Conservation (phyloP, 2,797 vertebrate species). For the Peromyscus nudipes region DNA sequence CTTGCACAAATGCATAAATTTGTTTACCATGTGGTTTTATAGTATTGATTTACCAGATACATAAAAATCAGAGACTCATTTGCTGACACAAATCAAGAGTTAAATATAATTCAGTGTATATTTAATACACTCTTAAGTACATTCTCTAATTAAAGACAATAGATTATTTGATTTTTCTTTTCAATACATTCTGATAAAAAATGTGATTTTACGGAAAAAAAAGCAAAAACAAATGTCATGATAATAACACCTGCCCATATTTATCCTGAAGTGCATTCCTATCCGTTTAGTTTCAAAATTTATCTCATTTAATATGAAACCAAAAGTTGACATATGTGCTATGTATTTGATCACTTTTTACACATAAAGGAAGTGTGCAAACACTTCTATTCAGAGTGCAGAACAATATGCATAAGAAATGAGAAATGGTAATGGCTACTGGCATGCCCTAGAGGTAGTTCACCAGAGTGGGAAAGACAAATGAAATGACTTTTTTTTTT, state of each 20-base stretch:
- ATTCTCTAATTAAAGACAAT: not conserved
- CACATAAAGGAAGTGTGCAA: not conserved
- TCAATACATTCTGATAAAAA: constrained; percentile 5
- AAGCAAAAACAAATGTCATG: not conserved
- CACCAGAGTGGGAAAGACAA: not conserved
- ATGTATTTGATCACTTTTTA: not conserved
- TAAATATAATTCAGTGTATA: not conserved
- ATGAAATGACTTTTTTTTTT: not conserved
- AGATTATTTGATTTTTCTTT: not conserved
- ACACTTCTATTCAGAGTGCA: not conserved
- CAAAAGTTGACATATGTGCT: not conserved
- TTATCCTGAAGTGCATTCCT: not conserved
- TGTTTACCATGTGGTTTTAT: constrained; percentile 25
- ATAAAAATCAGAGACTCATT: not conserved
- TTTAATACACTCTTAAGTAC: constrained; percentile 1
- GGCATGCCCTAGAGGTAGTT: not conserved
- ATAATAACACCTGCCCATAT: not conserved
- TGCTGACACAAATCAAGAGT: not conserved
- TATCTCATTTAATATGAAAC: not conserved
- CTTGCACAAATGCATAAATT: constrained; percentile 29
- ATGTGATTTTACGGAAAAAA: not conserved
- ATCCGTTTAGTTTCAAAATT: not conserved
- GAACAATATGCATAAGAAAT: not conserved
- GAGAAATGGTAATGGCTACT: not conserved
- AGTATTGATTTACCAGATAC: constrained; percentile 15